Evolutionary conservation across 30 jellyfish, hydroid and myxozoan genomes (phyloP).

Genomic region (Hydractinia symbiolongicarpus): DNA sequence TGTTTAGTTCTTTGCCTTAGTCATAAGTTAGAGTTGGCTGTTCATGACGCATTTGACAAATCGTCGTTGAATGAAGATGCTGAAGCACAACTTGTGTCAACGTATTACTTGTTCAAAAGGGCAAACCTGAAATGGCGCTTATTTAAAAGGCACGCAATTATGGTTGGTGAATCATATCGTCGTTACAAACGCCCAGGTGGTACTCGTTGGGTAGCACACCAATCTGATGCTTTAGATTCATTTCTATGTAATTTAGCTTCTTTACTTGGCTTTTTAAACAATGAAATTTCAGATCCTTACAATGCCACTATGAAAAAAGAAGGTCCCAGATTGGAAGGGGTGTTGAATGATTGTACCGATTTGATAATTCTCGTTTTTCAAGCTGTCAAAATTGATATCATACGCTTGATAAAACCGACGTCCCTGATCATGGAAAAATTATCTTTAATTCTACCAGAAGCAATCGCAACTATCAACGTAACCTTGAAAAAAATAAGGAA

Average conservation of each 20-base stretch:
- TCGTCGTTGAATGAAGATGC: neutral
- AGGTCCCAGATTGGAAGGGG: neutral
- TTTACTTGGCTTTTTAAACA: neutral
- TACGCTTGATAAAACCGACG: neutral
- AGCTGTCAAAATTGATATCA: neutral
- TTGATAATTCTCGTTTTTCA: neutral
- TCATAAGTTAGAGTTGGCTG: neutral
- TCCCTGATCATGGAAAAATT: neutral
- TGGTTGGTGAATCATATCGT: neutral
- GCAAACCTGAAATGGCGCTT: slow-evolving; percentile 16
- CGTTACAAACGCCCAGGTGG: neutral
- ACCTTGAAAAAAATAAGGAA: neutral
- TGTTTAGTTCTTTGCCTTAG: neutral
- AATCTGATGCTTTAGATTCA: neutral
- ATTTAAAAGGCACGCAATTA: neutral
- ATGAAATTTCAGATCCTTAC: slow-evolving; percentile 1
- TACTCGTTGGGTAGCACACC: slow-evolving; percentile 12
- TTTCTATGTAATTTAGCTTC: neutral
- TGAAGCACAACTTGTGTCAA: neutral
- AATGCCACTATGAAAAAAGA: slow-evolving; percentile 1
- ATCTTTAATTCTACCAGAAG: neutral
- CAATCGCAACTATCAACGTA: neutral
- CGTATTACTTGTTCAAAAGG: slow-evolving; percentile 6
- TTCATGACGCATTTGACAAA: neutral
- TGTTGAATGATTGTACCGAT: neutral